Conservation (phyloP, 2,888 invertebrate species). For the Bimastos eiseni region DNA sequence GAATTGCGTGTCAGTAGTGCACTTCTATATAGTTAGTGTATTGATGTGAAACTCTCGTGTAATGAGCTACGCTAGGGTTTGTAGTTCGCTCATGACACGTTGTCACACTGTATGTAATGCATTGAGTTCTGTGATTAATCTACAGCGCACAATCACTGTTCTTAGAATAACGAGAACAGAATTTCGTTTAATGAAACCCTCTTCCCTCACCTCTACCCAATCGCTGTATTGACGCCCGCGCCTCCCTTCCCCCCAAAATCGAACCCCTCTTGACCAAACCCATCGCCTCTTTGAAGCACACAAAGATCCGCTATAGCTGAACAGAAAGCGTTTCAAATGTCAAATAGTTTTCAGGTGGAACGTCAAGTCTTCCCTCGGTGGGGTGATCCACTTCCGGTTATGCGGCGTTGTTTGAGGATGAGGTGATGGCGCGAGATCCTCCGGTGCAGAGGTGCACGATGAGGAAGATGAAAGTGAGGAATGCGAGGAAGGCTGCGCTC, state of each 20-base stretch:
- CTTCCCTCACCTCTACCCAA: neutral
- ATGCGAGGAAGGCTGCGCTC: constrained; percentile 15
- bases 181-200: neutral
- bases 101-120: neutral
- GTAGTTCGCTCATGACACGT: neutral
- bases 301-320: neutral
- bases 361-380: neutral
- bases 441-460: constrained; percentile 1
- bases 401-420: neutral
- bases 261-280: neutral
- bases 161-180: no score
- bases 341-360: neutral
- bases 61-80: neutral
- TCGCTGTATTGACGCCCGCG: neutral
- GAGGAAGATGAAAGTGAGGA: constrained; percentile 17
- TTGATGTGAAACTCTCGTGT: neutral
- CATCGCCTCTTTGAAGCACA: neutral
- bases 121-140: neutral
- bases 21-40: neutral
- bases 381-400: neutral
- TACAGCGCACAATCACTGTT: neutral
- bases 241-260: neutral
- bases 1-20: neutral
- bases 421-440: neutral
- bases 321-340: neutral